Base-by-base conservation (phyloP, 2,888 invertebrate genomes). In the Aplocera efformata region DNA sequence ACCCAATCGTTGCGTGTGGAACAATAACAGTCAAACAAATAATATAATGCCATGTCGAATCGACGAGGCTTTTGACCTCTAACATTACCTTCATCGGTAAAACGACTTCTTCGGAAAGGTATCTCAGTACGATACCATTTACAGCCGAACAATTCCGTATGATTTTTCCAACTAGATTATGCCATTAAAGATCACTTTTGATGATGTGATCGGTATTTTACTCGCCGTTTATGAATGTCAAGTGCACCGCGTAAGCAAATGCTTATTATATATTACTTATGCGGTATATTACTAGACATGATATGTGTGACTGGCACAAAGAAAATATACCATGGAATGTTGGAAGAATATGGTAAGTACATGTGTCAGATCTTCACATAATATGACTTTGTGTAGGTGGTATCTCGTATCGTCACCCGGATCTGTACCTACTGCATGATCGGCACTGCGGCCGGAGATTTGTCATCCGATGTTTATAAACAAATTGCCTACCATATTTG, bases 31-130 rank as follows among this genome's bases (percentile, higher is more conserved):
- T 39, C 32, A 35, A 24, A 30, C n/a, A n/a, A n/a, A n/a, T n/a
- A n/a, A n/a, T n/a, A 56, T 50, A 50, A 44, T 47, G 53, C 54
- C 31, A 33, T 50, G 33, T 51, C 48, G 51, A 53, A 53, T 52
- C n/a, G n/a, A 60, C 45, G 53, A 57, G 51, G 40, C 34, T 44
- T 46, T 69, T 73, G 74, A 74, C 71, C 69, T 67, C 70, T 66
- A 59, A 63, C 53, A 25, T 57, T 56, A 55, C 58, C 54, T 49
- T 41, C 36, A 32, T 48, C 46, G 53, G 43, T 46, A 45, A 42
- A 51, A 52, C 46, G 48, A 58, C 56, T 48, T 46, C 48, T 44
- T 28, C 36, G 25, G 44, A 30, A 41, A 31, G 28, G 39, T 25
- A 35, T 33, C n/a, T 23, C n/a, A 17, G 31, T 23, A 20, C 32